Percentiles rank a stretch among this genome's conserved stretches.
These are phyloP conservation scores for Agonopterix subpropinquella DNA, from an alignment of 2,888 invertebrate species.

Conservation along the genomic window DNA sequence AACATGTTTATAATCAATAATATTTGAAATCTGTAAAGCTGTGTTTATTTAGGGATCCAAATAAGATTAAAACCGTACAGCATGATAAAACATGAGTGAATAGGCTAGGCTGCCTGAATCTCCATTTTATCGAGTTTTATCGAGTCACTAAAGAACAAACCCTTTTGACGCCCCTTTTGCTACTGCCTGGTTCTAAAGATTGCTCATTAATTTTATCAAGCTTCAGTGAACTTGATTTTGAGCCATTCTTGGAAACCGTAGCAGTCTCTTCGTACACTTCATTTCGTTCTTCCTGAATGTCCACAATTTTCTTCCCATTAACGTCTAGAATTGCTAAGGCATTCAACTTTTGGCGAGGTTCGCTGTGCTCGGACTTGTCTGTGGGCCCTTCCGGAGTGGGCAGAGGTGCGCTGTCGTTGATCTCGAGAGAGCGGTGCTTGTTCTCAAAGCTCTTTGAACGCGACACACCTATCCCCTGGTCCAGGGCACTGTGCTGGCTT, in stretches of 20 bases:
- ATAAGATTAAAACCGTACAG: too few relatives aligned
- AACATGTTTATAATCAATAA: too few relatives aligned
- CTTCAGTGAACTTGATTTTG: constrained; percentile 21
- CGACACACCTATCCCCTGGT: constrained; percentile 35
- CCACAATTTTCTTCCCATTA: constrained; percentile 35
- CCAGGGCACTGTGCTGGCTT: constrained; percentile 41
- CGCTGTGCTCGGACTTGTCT: constrained; percentile 25
- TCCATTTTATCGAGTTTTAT: too few relatives aligned
- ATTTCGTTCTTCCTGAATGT: constrained; percentile 44
- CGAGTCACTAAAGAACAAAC: constrained; percentile 27
- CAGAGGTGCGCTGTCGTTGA: constrained; percentile 43
- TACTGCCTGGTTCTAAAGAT: constrained; percentile 22
- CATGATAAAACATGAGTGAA: too few relatives aligned
- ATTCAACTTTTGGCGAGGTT: constrained; percentile 20
- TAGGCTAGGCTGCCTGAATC: too few relatives aligned
- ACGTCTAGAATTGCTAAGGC: constrained; percentile 11
- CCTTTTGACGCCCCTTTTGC: constrained; percentile 56
- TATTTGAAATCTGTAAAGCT: too few relatives aligned
- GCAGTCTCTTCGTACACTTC: constrained; percentile 29
- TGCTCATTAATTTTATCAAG: constrained; percentile 22
- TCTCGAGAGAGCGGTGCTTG: constrained; percentile 36
- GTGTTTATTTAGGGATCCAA: too few relatives aligned
- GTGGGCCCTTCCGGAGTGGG: constrained; percentile 45
- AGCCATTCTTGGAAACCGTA: constrained; percentile 16
- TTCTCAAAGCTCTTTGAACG: constrained; percentile 56